Base-by-base conservation (phyloP, 2,797 vertebrate species). In the Valencia hispanica region DNA sequence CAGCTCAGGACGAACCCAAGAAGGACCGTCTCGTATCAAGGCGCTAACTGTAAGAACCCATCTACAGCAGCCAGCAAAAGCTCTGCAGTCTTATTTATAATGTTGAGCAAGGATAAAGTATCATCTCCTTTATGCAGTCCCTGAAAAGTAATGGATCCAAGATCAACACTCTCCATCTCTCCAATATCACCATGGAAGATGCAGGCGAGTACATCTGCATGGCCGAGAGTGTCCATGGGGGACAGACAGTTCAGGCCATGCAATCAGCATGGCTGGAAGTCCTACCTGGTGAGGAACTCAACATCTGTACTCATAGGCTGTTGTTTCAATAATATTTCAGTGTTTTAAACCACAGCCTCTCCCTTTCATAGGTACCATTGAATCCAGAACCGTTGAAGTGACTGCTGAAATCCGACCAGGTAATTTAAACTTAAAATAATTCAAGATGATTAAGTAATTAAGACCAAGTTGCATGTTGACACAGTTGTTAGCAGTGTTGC, bases 121-220 rank as follows among this genome's bases (percentile, higher is more conserved):
- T 50, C 57, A 1, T 75, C 6, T 73, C 18, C 17, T 73, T 59
- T 11, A 7, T 34, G 0, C 86, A 96, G 95, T 68, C 88, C 27
- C 85, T 94, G 80, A 90, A 93, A 80, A 91, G 83, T 81, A 95
- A 93, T 8, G 70, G 66, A 3, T 94, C 93, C 74, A 95, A 94
- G 85, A 79, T 94, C 68, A 93, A 92, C 84, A 85, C 87, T 5
- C 81, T 96, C 81, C 84, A 90, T 65, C 87, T 96, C 73, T 73
- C 83, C 78, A 95, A 95, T 68, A 79, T 95, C 69, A 92, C 89
- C 0, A 1, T 86, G 83, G 92, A 91, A 68, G 93, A 96, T 34
- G 91, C 91, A 4, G 95, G 95, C 30, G 92, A 96, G 80, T 96
- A 95, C 84, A 78, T 95, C 74, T 96, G 95, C 86, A 82, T 92